Conservation (phyloP, 2,797 vertebrate genomes). For the Silurus lanzhouensis region DNA sequence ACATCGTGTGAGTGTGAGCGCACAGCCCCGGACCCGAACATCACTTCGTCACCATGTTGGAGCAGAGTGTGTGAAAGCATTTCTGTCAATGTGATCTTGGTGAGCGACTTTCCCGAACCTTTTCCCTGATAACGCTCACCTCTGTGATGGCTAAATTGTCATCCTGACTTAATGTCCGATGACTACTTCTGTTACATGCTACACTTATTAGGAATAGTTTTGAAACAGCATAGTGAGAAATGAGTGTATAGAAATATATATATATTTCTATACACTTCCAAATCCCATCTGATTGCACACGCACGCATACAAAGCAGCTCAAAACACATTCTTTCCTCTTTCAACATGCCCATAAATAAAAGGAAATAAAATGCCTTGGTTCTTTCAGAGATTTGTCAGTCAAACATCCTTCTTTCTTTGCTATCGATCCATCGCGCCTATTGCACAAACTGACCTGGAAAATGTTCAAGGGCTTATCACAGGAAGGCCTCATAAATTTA, state of each 20-base stretch:
- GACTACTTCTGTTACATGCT: background rate
- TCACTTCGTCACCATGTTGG: constrained; percentile 37
- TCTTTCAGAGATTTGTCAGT: constrained; percentile 12
- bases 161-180: constrained; percentile 10
- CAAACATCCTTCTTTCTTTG: constrained; percentile 8
- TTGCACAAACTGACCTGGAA: constrained; percentile 64
- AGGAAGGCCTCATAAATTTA: constrained; percentile 47
- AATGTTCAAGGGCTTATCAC: constrained; percentile 53
- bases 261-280: background rate
- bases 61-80: constrained; percentile 37
- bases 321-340: constrained; percentile 18
- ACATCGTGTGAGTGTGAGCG: constrained; percentile 45
- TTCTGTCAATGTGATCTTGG: constrained; percentile 39
- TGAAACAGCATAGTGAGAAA: background rate
- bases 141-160: background rate
- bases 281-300: constrained; percentile 3
- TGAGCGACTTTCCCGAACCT: background rate
- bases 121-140: constrained; percentile 20
- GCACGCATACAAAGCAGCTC: background rate
- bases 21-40: constrained; percentile 25
- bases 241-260: too few relatives aligned
- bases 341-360: constrained; percentile 5
- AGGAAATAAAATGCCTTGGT: background rate
- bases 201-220: constrained; percentile 15
- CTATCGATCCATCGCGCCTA: constrained; percentile 60